Evolutionary conservation across 2,113 vertebrate genomes (phyloP), one percentile per base, ranked within the genome.

Genomic region (Sander lucioperca): DNA sequence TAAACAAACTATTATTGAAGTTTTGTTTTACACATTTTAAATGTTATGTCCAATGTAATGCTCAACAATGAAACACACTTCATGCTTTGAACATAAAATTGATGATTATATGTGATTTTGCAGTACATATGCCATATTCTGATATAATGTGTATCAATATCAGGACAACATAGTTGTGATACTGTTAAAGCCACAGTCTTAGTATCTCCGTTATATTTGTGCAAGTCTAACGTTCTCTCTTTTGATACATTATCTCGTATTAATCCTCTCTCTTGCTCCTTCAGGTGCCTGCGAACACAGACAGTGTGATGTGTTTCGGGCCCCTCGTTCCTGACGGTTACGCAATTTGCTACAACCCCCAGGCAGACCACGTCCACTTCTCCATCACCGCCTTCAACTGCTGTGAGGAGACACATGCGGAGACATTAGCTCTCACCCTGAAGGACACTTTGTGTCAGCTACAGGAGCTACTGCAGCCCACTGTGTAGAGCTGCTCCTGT

Each of bases 281-380:
- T 64, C 62, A 97, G 96, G 96, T 97, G 3, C 93, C 96, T 1
- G 76, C 96, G 0, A 95, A 95, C 82, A 94, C 95, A 0, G 96
- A 96, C 93, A 96, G 96, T 15, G 96, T 97, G 77, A 96, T 97
- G 96, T 96, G 96, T 70, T 97, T 96, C 1, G 96, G 96, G 21
- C 96, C 96, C 0, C 94, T 96, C 3, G 96, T 96, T 53, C 96
- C 96, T 0, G 96, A 97, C 0, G 96, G 96, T 13, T 97, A 97
- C 10, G 96, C 95, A 6, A 92, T 96, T 30, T 97, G 96, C 86
- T 97, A 97, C 93, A 96, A 97, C 89, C 96, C 96, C 2, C 95
- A 95, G 83, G 89, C 89, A 0, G 92, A 95, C 86, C 95, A 95
- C 61, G 85, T 96, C 78, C 96, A 96, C 88, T 96, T 97, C 59